Evolutionary conservation across 2,797 vertebrate genomes (phyloP), one percentile per base, ranked within the genome.

Genomic region (Rhinophrynus dorsalis): DNA sequence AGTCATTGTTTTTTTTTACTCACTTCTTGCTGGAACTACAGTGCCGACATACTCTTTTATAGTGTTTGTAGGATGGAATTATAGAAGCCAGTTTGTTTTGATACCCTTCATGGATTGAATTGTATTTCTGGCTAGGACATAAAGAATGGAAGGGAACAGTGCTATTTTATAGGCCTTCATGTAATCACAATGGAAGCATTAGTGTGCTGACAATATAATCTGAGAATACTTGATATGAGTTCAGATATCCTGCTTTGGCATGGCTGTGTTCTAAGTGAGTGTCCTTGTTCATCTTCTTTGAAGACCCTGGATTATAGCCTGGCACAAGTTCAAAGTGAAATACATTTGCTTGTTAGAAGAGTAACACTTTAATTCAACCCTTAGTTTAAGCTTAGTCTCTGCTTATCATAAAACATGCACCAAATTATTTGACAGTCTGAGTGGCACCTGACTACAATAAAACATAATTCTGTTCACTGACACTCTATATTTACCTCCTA

Each of bases 91-190:
- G 55, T 73, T 73, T 73, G 70, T 67, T 73, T 73, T 73, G 45
- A 66, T 73, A 73, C 70, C 70, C 62, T 73, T 73, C 70, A 73
- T 67, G 70, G 70, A 67, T 73, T 73, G 70, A 73, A 73, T 66
- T 73, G 62, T 73, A 73, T 73, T 73, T 54, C 62, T 73, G 70
- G 70, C 70, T 44, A 47, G 38, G 35, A 59, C 70, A 73, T 73
- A 73, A 60, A 73, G 69, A 66, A 73, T 60, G 62, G 67, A 59
- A 55, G 70, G 56, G 62, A 66, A 60, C 45, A 67, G 45, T 44
- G 51, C 70, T 73, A 62, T 55, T 73, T 73, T 59, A 73, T 47
- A 66, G 52, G 70, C 55, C 70, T 73, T 73, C 44, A 73, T 73
- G 62, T 60, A 73, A 55, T n/a, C 47, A 73, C 65, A 73, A 73